Conservation (phyloP, 2,797 vertebrate species). For the Neostethus bicornis region DNA sequence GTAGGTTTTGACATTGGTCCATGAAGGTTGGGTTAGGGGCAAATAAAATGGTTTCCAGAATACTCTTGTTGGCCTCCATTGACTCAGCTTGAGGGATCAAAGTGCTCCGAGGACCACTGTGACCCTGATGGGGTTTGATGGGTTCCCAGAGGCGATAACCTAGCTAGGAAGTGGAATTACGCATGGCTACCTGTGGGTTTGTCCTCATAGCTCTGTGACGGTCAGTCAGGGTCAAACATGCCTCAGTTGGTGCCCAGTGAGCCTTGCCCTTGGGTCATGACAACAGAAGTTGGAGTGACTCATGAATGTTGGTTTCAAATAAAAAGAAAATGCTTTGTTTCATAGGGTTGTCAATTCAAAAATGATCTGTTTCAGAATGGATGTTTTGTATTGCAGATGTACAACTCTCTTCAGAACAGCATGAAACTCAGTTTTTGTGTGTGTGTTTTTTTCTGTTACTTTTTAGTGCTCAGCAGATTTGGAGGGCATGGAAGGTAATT, state of each 20-base stretch:
- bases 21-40: not conserved
- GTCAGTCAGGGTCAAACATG: slow-evolving; percentile 52
- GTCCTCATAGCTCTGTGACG: slow-evolving; percentile 22
- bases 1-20: not conserved
- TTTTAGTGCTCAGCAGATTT: slow-evolving; percentile 74
- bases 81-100: slow-evolving; percentile 12
- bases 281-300: not conserved
- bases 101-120: slow-evolving; percentile 18
- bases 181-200: slow-evolving; percentile 62
- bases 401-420: slow-evolving; percentile 18
- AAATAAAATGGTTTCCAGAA: slow-evolving; percentile 13
- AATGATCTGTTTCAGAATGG: slow-evolving; percentile 26
- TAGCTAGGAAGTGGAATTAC: slow-evolving; percentile 68
- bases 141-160: slow-evolving; percentile 58
- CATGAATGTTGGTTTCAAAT: slow-evolving; percentile 1
- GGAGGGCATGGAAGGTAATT: slow-evolving; percentile 70
- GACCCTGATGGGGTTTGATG: slow-evolving; percentile 46
- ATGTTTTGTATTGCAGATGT: slow-evolving; percentile 20
- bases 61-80: not conserved
- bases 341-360: too few species aligned
- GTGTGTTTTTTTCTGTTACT: too few species aligned
- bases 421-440: slow-evolving; percentile 43
- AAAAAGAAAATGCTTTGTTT: not conserved
- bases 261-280: slow-evolving; percentile 19
- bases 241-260: slow-evolving; percentile 49